These are phyloP conservation scores for Gambusia affinis DNA, from an alignment of 2,113 vertebrate genomes.

Conservation along the genomic window DNA sequence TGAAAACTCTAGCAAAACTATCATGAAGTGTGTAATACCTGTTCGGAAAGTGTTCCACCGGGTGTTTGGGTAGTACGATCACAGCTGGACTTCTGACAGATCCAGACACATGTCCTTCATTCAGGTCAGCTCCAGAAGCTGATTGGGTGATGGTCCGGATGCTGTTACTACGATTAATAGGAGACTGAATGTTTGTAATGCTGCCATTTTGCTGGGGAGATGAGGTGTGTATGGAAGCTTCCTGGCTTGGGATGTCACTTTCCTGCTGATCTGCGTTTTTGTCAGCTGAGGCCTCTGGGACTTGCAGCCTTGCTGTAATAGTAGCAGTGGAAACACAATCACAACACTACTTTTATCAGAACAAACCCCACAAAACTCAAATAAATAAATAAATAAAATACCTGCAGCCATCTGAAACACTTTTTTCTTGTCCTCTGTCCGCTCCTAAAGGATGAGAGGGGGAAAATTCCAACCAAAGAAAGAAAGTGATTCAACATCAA, in stretches of 20 bases:
- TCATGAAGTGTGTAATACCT: slow-evolving; percentile 74
- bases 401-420: slow-evolving; percentile 91
- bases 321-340: not conserved
- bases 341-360: not conserved
- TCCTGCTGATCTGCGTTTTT: slow-evolving; percentile 81
- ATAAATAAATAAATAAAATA: slow-evolving; percentile 47
- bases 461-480: not conserved
- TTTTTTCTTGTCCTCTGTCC: slow-evolving; percentile 96
- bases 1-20: too few species aligned
- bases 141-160: slow-evolving; percentile 85
- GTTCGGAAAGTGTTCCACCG: slow-evolving; percentile 67
- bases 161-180: slow-evolving; percentile 72
- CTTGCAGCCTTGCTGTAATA: slow-evolving; percentile 84
- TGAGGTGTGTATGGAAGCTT: slow-evolving; percentile 75
- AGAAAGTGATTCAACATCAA: not conserved
- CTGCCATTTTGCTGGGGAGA: slow-evolving; percentile 83
- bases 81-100: slow-evolving; percentile 66
- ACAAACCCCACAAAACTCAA: not conserved
- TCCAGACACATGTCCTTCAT: slow-evolving; percentile 44
- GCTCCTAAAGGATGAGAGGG: slow-evolving; percentile 79
- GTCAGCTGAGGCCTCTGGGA: slow-evolving; percentile 78
- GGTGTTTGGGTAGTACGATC: slow-evolving; percentile 73
- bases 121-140: slow-evolving; percentile 71
- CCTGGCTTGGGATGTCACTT: slow-evolving; percentile 80
- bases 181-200: slow-evolving; percentile 80